Evolutionary conservation across 2,888 invertebrate species (phyloP).

Genomic region (Brachyptera risi): DNA sequence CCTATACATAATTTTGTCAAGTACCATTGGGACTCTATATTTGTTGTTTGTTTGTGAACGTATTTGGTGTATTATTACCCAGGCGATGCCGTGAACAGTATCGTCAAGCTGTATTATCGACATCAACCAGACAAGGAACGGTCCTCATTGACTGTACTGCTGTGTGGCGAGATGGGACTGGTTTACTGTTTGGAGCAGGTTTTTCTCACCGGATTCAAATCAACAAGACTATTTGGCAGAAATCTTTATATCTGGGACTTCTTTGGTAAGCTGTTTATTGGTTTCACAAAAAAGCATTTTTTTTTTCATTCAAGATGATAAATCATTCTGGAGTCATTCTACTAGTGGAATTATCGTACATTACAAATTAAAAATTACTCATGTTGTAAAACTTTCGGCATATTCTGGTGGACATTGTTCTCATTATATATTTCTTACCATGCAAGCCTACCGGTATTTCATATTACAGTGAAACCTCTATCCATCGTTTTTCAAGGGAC

Average conservation of each 20-base stretch:
- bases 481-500: too few relatives aligned
- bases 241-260: conserved; percentile 99
- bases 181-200: conserved; percentile 92
- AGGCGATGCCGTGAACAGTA: conserved; percentile 94
- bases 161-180: conserved; percentile 94
- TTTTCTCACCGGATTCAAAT: conserved; percentile 93
- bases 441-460: too few relatives aligned
- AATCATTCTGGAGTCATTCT: too few relatives aligned
- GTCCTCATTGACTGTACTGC: conserved; percentile 72
- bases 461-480: too few relatives aligned
- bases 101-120: conserved; percentile 94
- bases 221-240: conserved; percentile 84
- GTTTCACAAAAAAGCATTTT: too few relatives aligned
- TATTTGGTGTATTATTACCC: conserved; percentile 36
- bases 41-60: neutral
- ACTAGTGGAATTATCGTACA: too few relatives aligned
- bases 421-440: too few relatives aligned
- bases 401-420: too few relatives aligned
- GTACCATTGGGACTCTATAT: neutral
- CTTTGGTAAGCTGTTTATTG: conserved; percentile 63
- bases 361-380: too few relatives aligned
- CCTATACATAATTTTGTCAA: too few relatives aligned
- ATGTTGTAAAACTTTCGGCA: too few relatives aligned
- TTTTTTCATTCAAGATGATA: too few relatives aligned
- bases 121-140: conserved; percentile 64